A percentile compares a stretch with the other conserved stretches of the same genome.
phyloP scores from a whole-genome alignment of 2,113 vertebrate genomes.

The Dunckerocampus dactyliophorus region DNA sequence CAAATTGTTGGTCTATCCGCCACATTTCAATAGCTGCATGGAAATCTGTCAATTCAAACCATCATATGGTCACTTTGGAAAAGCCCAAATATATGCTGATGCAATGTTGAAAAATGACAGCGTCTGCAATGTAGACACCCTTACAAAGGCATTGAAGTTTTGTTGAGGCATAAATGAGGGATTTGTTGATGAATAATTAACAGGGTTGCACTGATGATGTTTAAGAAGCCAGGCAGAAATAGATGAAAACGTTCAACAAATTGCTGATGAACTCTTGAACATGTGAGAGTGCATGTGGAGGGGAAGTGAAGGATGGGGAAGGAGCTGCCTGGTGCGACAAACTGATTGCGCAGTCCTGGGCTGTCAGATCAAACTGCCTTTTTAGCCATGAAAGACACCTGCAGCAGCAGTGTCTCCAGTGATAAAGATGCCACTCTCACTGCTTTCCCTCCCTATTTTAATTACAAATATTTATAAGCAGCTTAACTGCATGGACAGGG shows the following conservation, averaged over 20 bases:
- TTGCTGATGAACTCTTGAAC: constrained; percentile 50
- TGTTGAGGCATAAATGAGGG: constrained; percentile 28
- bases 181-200: constrained; percentile 43
- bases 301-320: constrained; percentile 1
- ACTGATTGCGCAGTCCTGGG: constrained; percentile 38
- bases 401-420: constrained; percentile 60
- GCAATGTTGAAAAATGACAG: no score
- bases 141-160: constrained; percentile 24
- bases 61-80: no score
- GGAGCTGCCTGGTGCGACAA: constrained; percentile 43
- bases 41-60: no score
- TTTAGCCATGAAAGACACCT: constrained; percentile 68
- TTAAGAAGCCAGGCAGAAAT: constrained; percentile 45
- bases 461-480: constrained; percentile 75
- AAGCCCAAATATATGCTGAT: no score
- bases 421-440: constrained; percentile 67
- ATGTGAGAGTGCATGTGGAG: constrained; percentile 15
- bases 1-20: no score
- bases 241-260: constrained; percentile 55
- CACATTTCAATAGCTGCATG: no score
- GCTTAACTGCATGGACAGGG: constrained; percentile 65
- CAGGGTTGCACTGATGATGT: constrained; percentile 27
- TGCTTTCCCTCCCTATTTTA: constrained; percentile 62
- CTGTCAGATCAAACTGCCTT: constrained; percentile 66
- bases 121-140: constrained; percentile 5